Base-by-base conservation (phyloP, 1,140 invertebrate genomes). In the Aradophagus sp. region DNA sequence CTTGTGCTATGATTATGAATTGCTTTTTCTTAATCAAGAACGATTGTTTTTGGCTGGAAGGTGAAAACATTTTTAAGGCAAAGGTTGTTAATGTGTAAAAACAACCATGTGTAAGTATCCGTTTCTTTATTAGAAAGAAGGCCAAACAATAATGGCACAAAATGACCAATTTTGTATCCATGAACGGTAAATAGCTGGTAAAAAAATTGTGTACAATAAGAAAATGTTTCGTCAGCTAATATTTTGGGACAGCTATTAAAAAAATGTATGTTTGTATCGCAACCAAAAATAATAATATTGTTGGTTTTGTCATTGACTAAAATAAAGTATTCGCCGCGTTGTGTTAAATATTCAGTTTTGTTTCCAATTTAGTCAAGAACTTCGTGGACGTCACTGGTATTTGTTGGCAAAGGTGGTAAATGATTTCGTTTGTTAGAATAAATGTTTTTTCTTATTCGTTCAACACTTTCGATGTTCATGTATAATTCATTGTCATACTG, bases 271-370 rank as follows among this genome's bases (percentile, higher is more conserved):
- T 34, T 34, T 2, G 11, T 34, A 14, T 14, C 12, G 13, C 32
- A 34, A 13, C 32, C 32, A 34, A 34, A 34, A 14, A 34, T 34
- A 13, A 34, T 8, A 34, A 34, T 34, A n/a, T 34, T 34, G 5
- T 34, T 14, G 11, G 4, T 14, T 34, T 34, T 12, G 13, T 34
- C 32, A 34, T 34, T 34, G 12, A 34, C 5, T 34, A 34, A 34
- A 4, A 34, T 5, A 34, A 14, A 34, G 4, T 34, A 6, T 34
- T 34, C 32, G 2, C 8, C 8, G 4, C 32, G n/a, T 6, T 14
- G 12, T 14, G 32, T 34, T 3, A 4, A 2, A 23, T 5, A 23
- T 23, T 5, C 8, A 8, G 20, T 4, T 13, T 14, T 34, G 3
- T 10, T 2, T 2, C 10, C 2, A n/a, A 10, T 29, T 29, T 29